A percentile compares a stretch with the other conserved stretches of the same genome.
Evolutionary conservation across 2,797 vertebrate species (phyloP).

Genomic region (Acropternis orthonyx): DNA sequence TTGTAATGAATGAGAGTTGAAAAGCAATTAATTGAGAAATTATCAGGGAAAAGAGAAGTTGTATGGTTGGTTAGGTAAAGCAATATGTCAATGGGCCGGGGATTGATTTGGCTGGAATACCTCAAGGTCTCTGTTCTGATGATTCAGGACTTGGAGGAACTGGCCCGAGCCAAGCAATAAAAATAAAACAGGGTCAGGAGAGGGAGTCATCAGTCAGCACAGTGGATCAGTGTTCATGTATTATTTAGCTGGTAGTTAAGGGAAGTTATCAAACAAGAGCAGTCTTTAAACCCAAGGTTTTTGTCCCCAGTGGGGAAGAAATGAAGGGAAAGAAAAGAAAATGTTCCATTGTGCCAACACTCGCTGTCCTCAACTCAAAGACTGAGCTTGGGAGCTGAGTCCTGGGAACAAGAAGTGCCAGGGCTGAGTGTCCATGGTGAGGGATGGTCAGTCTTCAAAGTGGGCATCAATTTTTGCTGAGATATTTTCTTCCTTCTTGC

Average conservation of each 20-base stretch:
- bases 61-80: conserved; percentile 86
- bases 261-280: conserved; percentile 23
- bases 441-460: background rate
- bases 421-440: background rate
- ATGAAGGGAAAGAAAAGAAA: background rate
- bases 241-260: conserved; percentile 58
- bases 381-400: background rate
- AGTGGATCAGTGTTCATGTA: conserved; percentile 23
- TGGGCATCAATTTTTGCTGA: background rate
- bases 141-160: conserved; percentile 77
- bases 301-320: background rate
- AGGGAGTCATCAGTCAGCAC: conserved; percentile 50
- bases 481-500: background rate
- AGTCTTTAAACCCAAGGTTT: conserved; percentile 10
- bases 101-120: conserved; percentile 85
- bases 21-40: conserved; percentile 89
- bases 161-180: conserved; percentile 56
- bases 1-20: conserved; percentile 86
- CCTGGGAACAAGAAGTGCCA: background rate
- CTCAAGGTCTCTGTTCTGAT: conserved; percentile 83
- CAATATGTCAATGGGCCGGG: conserved; percentile 84
- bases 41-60: conserved; percentile 81
- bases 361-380: background rate
- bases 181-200: conserved; percentile 57
- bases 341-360: rapidly evolving